Evolutionary conservation across 2,113 vertebrate genomes (phyloP).

Genomic region (Morone saxatilis): DNA sequence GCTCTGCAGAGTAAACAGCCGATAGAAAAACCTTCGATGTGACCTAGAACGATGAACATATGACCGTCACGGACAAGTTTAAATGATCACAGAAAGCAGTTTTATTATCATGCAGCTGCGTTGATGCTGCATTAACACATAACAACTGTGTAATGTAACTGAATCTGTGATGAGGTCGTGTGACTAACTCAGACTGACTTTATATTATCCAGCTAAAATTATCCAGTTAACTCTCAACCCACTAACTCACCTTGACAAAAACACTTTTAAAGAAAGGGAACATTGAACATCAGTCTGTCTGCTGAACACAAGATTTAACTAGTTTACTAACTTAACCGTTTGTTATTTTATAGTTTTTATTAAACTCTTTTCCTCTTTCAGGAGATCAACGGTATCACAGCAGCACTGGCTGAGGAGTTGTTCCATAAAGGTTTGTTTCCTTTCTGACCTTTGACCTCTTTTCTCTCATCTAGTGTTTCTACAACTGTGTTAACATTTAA

Average conservation of each 20-base stretch:
- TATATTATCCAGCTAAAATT: background rate
- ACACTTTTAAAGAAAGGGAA: background rate
- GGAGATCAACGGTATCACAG: slow-evolving; percentile 96
- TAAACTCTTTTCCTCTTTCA: slow-evolving; percentile 66
- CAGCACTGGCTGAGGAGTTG: slow-evolving; percentile 93
- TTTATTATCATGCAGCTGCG: background rate
- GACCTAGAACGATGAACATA: slow-evolving; percentile 17
- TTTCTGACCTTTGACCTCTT: slow-evolving; percentile 9
- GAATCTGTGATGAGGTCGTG: background rate
- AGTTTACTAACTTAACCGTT: too few relatives aligned
- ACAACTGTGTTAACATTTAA: background rate
- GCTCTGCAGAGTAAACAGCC: background rate
- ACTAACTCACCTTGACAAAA: background rate
- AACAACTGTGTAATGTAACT: background rate
- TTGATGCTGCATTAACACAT: background rate
- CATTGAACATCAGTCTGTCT: background rate
- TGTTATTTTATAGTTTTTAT: background rate
- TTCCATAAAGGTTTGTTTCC: slow-evolving; percentile 91
- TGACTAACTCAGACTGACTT: background rate
- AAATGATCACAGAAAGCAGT: background rate
- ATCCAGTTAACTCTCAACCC: too few relatives aligned
- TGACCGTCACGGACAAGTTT: background rate
- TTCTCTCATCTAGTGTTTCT: background rate
- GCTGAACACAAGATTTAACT: background rate
- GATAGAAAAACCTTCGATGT: slow-evolving; percentile 15